phyloP scores from a whole-genome alignment of 2,888 invertebrate species.

The Apamea monoglypha region DNA sequence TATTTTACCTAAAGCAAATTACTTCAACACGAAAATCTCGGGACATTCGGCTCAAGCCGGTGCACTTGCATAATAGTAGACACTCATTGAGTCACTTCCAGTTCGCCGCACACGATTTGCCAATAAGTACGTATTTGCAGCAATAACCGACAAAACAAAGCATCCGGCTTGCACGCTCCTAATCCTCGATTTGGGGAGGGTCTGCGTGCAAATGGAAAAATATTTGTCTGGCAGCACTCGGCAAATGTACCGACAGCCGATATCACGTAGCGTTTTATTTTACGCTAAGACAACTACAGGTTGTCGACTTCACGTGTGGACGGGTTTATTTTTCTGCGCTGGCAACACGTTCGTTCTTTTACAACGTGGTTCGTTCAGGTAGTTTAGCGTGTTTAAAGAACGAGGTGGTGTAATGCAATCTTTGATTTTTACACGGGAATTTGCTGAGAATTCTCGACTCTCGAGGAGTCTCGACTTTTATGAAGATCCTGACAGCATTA shows the following conservation, averaged over 20 bases:
- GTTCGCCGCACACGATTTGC: constrained; percentile 57
- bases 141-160: constrained; percentile 75
- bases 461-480: constrained; percentile 20
- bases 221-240: constrained; percentile 85
- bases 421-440: constrained; percentile 46
- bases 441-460: constrained; percentile 25
- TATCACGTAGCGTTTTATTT: constrained; percentile 81
- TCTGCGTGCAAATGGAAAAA: constrained; percentile 87
- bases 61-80: constrained; percentile 42
- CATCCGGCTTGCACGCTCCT: constrained; percentile 76
- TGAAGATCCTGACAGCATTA: constrained; percentile 9
- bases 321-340: constrained; percentile 66
- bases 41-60: constrained; percentile 6
- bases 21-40: background rate
- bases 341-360: constrained; percentile 69
- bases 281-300: constrained; percentile 78
- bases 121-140: constrained; percentile 65
- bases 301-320: constrained; percentile 67
- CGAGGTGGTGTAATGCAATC: constrained; percentile 46
- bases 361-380: constrained; percentile 65
- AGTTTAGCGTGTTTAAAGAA: constrained; percentile 45
- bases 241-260: constrained; percentile 64
- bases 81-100: constrained; percentile 40
- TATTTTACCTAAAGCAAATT: background rate
- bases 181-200: constrained; percentile 85